Evolutionary conservation across 2,888 invertebrate genomes (phyloP), one percentile per base, ranked within the genome.

Genomic region (Amphipoea lucens): DNA sequence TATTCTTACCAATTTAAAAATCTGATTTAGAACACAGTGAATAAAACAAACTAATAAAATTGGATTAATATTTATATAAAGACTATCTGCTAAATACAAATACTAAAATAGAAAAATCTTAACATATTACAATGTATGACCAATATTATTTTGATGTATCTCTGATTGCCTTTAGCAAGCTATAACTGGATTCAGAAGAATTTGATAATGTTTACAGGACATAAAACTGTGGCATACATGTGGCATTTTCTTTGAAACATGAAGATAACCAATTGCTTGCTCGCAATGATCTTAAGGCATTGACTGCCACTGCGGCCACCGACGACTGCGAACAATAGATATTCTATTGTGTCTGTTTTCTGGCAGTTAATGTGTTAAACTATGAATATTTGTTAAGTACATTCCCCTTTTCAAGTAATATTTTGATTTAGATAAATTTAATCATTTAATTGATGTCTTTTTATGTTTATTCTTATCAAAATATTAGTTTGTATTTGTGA

Each of bases 391-490:
- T 70, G 9, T 40, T 69, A 60, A 40, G 63, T 42, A 57, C 73
- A 73, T 63, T 84, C 42, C 73, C 84, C 82, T 79, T 79, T 79
- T 51, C 40, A 73, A 68, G 36, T 42, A 60, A 57, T 82, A 79
- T 84, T 79, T 82, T 63, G 36, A 73, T 83, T 72, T 36, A 73
- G 67, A 79, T 79, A 68, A 73, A n/a, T 63, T 42, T 57, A 63
- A 82, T 83, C 62, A 63, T 68, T 63, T 48, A 51, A 79, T 79
- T 79, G 12, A 51, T 68, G 62, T 63, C 11, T 79, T 68, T 77
- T 62, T 69, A 48, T 66, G 60, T 79, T 84, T n/a, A 68, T 12
- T 78, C 36, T 83, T 82, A 84, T 84, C 71, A 79, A 69, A 79
- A 74, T 73, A 65, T 74, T 79, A 74, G 63, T 79, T 82, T 74